Conservation (phyloP, 2,888 invertebrate species). For the Automeris io region DNA sequence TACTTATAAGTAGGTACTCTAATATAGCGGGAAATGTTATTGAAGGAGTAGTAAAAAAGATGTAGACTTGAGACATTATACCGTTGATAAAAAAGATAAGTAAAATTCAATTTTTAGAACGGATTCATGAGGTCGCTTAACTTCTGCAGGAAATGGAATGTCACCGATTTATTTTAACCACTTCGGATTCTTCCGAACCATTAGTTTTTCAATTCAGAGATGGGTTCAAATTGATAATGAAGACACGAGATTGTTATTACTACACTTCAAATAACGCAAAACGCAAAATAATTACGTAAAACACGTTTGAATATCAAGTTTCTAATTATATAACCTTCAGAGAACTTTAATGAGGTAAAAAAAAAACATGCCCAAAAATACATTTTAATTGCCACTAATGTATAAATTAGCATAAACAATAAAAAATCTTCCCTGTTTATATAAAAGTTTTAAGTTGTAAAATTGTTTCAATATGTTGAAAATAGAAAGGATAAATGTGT, state of each 20-base stretch:
- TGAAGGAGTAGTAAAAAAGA: neutral
- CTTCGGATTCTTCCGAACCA: conserved; percentile 65
- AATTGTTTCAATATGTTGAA: conserved; percentile 56
- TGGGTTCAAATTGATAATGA: conserved; percentile 59
- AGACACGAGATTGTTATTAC: conserved; percentile 30
- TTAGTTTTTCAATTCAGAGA: conserved; percentile 70
- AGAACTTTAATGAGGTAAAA: neutral
- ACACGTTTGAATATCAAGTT: neutral
- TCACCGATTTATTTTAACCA: conserved; percentile 70
- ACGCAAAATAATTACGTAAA: neutral
- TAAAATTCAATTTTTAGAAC: conserved; percentile 50
- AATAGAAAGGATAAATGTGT: conserved; percentile 70
- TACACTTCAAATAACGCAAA: neutral
- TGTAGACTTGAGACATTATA: neutral
- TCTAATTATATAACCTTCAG: neutral
- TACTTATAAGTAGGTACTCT: too few species aligned
- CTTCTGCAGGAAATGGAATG: conserved; percentile 65
- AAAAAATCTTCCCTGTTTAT: conserved; percentile 34
- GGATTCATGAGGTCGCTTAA: conserved; percentile 52
- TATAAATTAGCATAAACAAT: too few species aligned
- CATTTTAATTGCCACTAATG: too few species aligned
- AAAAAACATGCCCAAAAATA: neutral
- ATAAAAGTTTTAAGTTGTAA: conserved; percentile 46
- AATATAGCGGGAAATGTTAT: too few species aligned
- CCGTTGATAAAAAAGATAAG: conserved; percentile 26